phyloP scores from a whole-genome alignment of 2,113 vertebrate species.

The Tursiops truncatus region DNA sequence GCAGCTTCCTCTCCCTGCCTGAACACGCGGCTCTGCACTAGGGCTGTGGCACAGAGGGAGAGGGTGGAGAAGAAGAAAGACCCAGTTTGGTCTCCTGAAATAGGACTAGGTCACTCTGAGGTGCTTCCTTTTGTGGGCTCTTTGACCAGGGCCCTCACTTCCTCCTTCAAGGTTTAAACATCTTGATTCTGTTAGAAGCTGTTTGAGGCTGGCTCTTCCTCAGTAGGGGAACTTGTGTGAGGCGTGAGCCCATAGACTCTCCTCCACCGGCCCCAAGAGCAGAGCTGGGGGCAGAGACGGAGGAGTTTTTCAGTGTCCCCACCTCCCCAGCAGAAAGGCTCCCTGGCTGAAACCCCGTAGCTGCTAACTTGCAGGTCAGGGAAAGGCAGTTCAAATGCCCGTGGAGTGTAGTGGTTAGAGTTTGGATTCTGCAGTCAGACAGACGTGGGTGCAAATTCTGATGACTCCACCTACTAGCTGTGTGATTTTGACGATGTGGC shows the following conservation, averaged over 20 bases:
- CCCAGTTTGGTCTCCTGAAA: slow-evolving; percentile 38
- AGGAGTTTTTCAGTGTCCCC: neutral
- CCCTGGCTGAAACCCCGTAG: neutral
- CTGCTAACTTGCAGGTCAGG: neutral
- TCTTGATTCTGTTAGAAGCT: neutral
- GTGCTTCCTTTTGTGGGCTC: neutral
- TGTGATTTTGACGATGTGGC: neutral
- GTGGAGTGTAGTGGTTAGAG: neutral
- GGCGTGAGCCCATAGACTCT: neutral
- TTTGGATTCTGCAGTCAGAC: neutral
- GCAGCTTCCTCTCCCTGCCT: neutral
- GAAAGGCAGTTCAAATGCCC: neutral
- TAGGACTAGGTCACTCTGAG: neutral
- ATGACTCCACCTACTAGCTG: neutral
- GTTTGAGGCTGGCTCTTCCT: neutral
- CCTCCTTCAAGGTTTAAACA: neutral
- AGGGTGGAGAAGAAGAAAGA: slow-evolving; percentile 17
- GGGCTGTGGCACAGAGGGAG: neutral
- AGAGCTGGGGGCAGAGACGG: neutral
- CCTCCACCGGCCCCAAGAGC: neutral
- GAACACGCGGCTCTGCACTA: neutral
- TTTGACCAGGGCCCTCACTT: slow-evolving; percentile 3
- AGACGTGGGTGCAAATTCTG: neutral
- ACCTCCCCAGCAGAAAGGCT: neutral
- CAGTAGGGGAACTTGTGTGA: neutral